phyloP scores from a whole-genome alignment of 2,113 vertebrate genomes.

The Orientallactaga bullata region DNA sequence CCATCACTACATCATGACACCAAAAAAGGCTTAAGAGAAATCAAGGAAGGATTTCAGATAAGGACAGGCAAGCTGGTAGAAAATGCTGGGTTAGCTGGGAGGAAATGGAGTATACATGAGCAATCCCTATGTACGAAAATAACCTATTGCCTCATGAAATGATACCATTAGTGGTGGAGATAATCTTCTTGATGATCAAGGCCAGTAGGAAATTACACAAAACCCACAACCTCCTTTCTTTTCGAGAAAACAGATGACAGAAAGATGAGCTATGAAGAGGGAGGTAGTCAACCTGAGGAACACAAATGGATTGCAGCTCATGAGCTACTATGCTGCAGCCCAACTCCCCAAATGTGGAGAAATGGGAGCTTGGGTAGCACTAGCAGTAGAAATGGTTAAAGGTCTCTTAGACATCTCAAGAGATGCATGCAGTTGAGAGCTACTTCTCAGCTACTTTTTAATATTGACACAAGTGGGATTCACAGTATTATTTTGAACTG shows the following conservation, averaged over 20 bases:
- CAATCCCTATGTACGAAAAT: not conserved
- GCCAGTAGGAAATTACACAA: not conserved
- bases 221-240: no score
- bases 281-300: no score
- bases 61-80: not conserved
- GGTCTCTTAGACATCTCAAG: no score
- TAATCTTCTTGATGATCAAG: not conserved
- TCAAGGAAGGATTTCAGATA: no score
- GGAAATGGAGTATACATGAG: not conserved
- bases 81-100: slow-evolving; percentile 32
- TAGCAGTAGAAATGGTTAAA: slow-evolving; percentile 54
- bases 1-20: no score
- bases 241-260: no score
- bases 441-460: slow-evolving; percentile 35
- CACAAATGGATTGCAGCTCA: not conserved
- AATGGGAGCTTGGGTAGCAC: not conserved
- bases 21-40: no score
- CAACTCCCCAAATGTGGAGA: not conserved
- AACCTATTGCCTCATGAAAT: slow-evolving; percentile 29
- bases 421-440: not conserved
- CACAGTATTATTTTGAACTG: slow-evolving; percentile 31
- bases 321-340: not conserved
- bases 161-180: slow-evolving; percentile 2
- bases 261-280: no score
- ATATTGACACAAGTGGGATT: not conserved